Conservation (phyloP, 2,113 vertebrate genomes). For the Tautogolabrus adspersus region DNA sequence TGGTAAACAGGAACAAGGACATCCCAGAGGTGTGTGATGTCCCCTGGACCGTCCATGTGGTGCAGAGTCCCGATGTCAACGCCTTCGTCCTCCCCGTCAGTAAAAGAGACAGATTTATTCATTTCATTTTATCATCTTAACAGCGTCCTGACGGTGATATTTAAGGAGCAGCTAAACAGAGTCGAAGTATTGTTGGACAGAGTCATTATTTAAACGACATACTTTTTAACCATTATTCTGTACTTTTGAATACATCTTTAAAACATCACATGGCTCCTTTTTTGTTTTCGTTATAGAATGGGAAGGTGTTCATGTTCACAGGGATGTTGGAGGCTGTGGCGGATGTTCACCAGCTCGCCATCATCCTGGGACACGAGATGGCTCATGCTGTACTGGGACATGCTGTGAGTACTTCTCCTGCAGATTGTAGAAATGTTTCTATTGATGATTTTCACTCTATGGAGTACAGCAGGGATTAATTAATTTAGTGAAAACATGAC, state of each 20-base stretch:
- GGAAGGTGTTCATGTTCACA: slow-evolving; percentile 94
- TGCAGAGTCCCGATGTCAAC: slow-evolving; percentile 87
- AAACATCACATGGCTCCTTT: neutral
- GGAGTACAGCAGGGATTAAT: neutral
- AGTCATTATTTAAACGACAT: too few species aligned
- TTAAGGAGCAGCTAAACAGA: too few species aligned
- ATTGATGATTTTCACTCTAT: neutral
- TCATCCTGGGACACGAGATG: slow-evolving; percentile 95
- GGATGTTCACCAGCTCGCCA: slow-evolving; percentile 90
- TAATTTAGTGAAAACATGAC: too few species aligned
- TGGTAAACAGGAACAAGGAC: slow-evolving; percentile 91
- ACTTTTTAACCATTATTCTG: too few species aligned
- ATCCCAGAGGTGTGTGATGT: slow-evolving; percentile 86
- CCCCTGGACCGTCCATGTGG: slow-evolving; percentile 90
- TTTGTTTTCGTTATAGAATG: slow-evolving; percentile 83
- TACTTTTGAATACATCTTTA: too few species aligned
- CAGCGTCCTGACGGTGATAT: too few species aligned
- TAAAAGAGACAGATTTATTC: neutral
- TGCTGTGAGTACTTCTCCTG: slow-evolving; percentile 85
- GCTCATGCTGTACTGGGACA: slow-evolving; percentile 93
- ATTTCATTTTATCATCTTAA: too few species aligned
- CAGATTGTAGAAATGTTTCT: neutral
- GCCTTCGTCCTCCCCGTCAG: slow-evolving; percentile 95
- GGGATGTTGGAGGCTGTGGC: slow-evolving; percentile 89
- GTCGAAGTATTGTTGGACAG: too few species aligned